Conservation (phyloP, 2,113 vertebrate genomes). For the Xiphophorus hellerii region DNA sequence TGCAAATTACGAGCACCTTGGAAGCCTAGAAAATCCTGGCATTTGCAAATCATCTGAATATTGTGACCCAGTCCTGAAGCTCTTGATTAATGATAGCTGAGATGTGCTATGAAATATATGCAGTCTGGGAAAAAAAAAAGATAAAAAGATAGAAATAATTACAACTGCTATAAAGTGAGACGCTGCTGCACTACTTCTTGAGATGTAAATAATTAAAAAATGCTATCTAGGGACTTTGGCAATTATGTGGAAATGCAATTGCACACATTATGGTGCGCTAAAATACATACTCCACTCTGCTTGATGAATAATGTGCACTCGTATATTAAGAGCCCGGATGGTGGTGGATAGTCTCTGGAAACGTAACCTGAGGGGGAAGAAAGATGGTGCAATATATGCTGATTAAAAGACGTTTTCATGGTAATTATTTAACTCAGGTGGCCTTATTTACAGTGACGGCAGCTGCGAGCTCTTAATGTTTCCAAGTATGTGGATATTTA, state of each 20-base stretch:
- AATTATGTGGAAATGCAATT: slow-evolving; percentile 52
- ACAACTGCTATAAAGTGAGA: slow-evolving; percentile 51
- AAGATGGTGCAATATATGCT: slow-evolving; percentile 1
- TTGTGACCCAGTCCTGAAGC: slow-evolving; percentile 64
- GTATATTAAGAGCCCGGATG: slow-evolving; percentile 38
- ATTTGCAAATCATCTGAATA: slow-evolving; percentile 73
- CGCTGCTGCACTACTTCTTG: slow-evolving; percentile 36
- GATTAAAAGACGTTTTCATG: not conserved
- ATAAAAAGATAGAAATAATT: slow-evolving; percentile 48
- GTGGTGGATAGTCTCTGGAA: slow-evolving; percentile 27
- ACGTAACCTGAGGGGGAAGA: slow-evolving; percentile 32
- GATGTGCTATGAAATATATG: slow-evolving; percentile 57
- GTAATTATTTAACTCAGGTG: not conserved
- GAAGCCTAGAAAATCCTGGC: slow-evolving; percentile 55
- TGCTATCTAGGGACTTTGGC: slow-evolving; percentile 47
- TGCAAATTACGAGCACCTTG: slow-evolving; percentile 64
- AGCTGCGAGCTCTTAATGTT: not conserved
- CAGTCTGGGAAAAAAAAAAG: slow-evolving; percentile 22
- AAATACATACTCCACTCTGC: slow-evolving; percentile 40
- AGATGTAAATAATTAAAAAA: slow-evolving; percentile 67
- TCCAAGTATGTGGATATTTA: not conserved
- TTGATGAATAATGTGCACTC: slow-evolving; percentile 47
- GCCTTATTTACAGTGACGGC: not conserved
- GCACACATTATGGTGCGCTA: slow-evolving; percentile 46
- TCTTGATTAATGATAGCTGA: slow-evolving; percentile 68